phyloP scores from a whole-genome alignment of 2,797 vertebrate genomes.

The Toxotes lorentzi region DNA sequence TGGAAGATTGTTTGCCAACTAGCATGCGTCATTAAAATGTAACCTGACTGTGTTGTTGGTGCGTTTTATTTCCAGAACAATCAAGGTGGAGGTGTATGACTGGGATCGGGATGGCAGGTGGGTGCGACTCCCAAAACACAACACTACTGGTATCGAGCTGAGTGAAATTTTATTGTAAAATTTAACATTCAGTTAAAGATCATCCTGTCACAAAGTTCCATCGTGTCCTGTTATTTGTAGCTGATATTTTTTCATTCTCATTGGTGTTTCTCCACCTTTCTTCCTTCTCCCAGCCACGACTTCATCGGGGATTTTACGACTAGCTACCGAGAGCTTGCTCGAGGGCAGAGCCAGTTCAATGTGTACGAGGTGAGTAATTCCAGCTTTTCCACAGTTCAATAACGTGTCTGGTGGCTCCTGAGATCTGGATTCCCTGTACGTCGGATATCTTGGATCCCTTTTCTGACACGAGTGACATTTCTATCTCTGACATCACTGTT shows the following conservation, averaged over 20 bases:
- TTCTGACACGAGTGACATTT: slow-evolving; percentile 60
- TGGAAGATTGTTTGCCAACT: neutral
- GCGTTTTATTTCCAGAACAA: slow-evolving; percentile 86
- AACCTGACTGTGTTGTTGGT: neutral
- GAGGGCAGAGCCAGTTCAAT: slow-evolving; percentile 95
- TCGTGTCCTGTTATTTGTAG: slow-evolving; percentile 18
- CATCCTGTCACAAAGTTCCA: neutral
- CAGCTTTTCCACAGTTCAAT: slow-evolving; percentile 19
- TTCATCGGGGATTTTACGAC: slow-evolving; percentile 98
- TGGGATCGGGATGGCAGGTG: slow-evolving; percentile 97
- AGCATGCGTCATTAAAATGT: neutral
- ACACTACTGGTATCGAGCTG: neutral
- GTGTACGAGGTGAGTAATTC: slow-evolving; percentile 91
- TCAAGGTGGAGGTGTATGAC: slow-evolving; percentile 97
- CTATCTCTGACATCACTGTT: slow-evolving; percentile 33
- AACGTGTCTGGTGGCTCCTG: slow-evolving; percentile 16
- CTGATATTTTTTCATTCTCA: neutral
- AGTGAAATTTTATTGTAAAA: neutral
- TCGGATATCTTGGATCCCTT: slow-evolving; percentile 9
- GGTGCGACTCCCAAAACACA: slow-evolving; percentile 45
- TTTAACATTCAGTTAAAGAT: neutral
- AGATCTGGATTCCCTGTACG: slow-evolving; percentile 31
- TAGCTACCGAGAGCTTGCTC: slow-evolving; percentile 94
- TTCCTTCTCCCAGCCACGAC: slow-evolving; percentile 88
- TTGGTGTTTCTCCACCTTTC: slow-evolving; percentile 23